Percentiles rank a stretch among this genome's conserved stretches.
Evolutionary conservation across 2,888 invertebrate genomes (phyloP).

Genomic region (Frankliniella intonsa): DNA sequence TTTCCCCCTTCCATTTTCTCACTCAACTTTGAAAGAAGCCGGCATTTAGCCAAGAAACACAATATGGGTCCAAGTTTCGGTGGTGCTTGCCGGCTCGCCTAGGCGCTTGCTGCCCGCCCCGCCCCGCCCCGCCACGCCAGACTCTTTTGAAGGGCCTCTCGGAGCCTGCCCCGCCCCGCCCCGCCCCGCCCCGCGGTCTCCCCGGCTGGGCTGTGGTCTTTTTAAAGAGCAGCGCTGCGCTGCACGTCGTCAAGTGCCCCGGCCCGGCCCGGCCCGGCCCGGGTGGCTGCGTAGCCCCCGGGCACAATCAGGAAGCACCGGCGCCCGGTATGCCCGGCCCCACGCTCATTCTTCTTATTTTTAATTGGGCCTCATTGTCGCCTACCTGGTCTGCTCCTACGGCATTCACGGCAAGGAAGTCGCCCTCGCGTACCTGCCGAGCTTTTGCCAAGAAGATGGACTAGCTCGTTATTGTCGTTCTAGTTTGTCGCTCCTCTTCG

Average conservation of each 20-base stretch:
- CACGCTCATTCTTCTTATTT: background rate
- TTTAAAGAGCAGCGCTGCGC: background rate
- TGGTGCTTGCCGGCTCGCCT: no score
- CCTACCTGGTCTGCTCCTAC: background rate
- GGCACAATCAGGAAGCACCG: background rate
- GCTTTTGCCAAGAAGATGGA: no score
- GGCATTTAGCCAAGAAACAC: conserved; percentile 23
- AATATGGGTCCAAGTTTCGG: background rate
- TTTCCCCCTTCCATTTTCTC: background rate
- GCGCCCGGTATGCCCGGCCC: background rate
- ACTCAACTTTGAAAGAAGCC: conserved; percentile 16
- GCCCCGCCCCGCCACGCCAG: no score
- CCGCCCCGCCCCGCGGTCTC: background rate
- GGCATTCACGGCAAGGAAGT: no score
- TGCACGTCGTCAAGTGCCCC: background rate
- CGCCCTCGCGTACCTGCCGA: no score
- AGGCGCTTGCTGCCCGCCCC: no score
- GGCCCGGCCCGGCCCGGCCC: background rate
- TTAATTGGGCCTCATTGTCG: conserved; percentile 16
- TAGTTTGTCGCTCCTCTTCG: background rate
- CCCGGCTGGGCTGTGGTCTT: background rate
- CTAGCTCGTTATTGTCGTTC: background rate
- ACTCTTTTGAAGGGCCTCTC: no score
- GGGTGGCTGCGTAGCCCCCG: background rate
- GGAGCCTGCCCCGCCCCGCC: no score